Evolutionary conservation across 2,888 invertebrate genomes (phyloP).

Genomic region (Troilus luridus): DNA sequence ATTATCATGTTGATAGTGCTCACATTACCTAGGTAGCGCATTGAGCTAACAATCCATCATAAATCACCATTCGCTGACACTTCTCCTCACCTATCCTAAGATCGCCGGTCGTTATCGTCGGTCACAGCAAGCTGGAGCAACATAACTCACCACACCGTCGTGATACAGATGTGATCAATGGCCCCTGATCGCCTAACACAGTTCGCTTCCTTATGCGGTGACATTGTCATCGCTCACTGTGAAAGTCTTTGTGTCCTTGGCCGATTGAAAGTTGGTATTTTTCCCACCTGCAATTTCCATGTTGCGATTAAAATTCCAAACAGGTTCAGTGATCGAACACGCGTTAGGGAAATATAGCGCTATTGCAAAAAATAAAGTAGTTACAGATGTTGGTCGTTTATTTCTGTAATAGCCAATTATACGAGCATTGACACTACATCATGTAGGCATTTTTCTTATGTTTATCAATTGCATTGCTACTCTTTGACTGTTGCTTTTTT

Average conservation of each 20-base stretch:
- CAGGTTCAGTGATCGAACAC: neutral
- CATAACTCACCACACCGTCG: neutral
- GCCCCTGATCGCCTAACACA: neutral
- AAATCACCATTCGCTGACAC: neutral
- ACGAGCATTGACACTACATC: neutral
- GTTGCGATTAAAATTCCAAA: neutral
- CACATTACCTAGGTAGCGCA: neutral
- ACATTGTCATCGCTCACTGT: neutral
- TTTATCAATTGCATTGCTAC: no score
- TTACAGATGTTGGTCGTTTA: neutral
- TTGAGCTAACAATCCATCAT: neutral
- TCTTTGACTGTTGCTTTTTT: no score
- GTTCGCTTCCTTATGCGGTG: neutral
- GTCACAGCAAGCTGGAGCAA: neutral
- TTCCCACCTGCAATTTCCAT: neutral
- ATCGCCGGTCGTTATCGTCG: neutral
- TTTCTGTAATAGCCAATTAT: neutral
- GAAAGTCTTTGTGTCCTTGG: neutral
- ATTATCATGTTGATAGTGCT: neutral
- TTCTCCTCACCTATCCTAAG: neutral
- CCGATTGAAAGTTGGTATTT: neutral
- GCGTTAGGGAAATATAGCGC: neutral
- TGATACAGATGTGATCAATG: slow-evolving; percentile 29
- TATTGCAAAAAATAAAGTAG: neutral
- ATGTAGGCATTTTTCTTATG: no score